Base-by-base conservation (phyloP, 2,113 vertebrate species). In the Isichthys henryi region DNA sequence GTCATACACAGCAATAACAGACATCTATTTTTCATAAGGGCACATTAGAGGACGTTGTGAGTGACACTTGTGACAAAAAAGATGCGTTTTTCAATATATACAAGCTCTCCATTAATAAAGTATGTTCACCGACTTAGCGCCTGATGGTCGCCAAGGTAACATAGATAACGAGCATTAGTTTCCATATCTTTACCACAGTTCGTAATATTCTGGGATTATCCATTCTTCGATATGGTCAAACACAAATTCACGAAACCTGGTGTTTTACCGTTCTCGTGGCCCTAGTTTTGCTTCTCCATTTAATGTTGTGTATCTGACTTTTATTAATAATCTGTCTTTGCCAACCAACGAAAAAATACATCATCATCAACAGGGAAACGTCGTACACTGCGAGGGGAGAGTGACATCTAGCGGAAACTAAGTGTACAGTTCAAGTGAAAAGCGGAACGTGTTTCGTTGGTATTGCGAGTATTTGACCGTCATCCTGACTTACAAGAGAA, bases 131-230 rank as follows among this genome's bases (percentile, higher is more conserved):
- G 95, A 95, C 95, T 95, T 95, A 95, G 95, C 96, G 95, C 95
- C 96, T 96, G 98, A 99, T 98, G 97, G 97, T 99, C 96, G 96
- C 97, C 97, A 96, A 96, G 97, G 97, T 96, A 97, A 98, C 98
- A 86, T 94, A 97, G 98, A 99, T 98, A 98, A 98, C 96, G 95
- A 95, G 96, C 97, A 96, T 97, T 97, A 97, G 97, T 97, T 97
- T 97, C 97, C 97, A 97, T 98, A 97, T 98, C 97, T 97, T 96
- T 96, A 95, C 94, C 93, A 95, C 97, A 97, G 97, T 97, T 97
- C 97, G 97, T 99, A 98, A 97, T 97, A 97, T 96, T 94, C 96
- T 96, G 95, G 97, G 97, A 99, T 99, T 98, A 98, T 97, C 97
- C 97, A 97, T 96, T 96, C 96, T 96, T 96, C 95, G 95, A 96